Conservation (phyloP, 2,113 vertebrate species). For the Egretta garzetta region DNA sequence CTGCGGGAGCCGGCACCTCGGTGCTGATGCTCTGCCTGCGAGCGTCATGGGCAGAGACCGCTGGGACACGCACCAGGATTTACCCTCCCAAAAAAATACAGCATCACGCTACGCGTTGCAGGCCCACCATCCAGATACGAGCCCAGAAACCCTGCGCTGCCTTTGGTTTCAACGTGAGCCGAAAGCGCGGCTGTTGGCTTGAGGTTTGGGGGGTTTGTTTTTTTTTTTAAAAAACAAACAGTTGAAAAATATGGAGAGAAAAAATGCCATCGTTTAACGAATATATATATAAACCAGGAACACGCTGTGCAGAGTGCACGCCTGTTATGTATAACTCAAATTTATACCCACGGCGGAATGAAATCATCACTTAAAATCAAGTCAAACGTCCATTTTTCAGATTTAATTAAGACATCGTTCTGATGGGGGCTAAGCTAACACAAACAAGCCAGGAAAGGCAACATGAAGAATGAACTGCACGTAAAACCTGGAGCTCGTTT, state of each 20-base stretch:
- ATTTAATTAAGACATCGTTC: conserved; percentile 76
- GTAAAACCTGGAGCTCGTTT: conserved; percentile 72
- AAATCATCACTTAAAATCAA: conserved; percentile 71
- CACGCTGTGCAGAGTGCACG: neutral
- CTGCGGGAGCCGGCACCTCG: rapidly evolving
- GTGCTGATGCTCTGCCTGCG: neutral
- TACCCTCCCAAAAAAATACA: neutral
- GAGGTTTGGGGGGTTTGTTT: neutral
- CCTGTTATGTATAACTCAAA: conserved; percentile 50
- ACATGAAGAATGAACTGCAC: conserved; percentile 68
- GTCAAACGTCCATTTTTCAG: conserved; percentile 71
- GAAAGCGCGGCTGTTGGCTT: neutral
- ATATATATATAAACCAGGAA: conserved; percentile 4
- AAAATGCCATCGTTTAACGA: neutral
- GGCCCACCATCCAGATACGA: neutral
- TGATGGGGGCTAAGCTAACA: conserved; percentile 62
- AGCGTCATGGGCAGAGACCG: neutral
- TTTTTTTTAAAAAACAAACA: neutral
- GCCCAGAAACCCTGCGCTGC: neutral
- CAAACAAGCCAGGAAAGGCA: conserved; percentile 68
- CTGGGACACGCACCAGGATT: neutral
- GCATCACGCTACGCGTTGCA: neutral
- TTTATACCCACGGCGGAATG: conserved; percentile 40
- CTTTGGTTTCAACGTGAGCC: neutral
- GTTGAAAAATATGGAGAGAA: conserved; percentile 28